Conservation (phyloP, 2,797 vertebrate genomes). For the Hippocampus kuda region DNA sequence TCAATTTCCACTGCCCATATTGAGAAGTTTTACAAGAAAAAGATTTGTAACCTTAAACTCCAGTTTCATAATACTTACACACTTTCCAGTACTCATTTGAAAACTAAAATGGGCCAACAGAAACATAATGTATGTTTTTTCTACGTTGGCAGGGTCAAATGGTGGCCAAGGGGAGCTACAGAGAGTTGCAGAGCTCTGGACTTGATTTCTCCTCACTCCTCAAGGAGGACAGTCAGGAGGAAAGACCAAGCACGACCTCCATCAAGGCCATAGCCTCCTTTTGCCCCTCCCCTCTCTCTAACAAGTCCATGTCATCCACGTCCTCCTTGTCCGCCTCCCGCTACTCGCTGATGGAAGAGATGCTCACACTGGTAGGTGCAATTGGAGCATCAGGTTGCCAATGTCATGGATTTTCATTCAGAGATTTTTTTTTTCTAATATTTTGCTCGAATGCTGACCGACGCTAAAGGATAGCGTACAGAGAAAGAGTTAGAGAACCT, state of each 20-base stretch:
- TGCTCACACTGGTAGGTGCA: slow-evolving; percentile 49
- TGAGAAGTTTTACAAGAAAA: not conserved
- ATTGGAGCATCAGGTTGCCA: not conserved
- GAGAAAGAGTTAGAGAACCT: not conserved
- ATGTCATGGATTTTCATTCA: not conserved
- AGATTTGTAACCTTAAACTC: not conserved
- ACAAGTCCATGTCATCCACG: slow-evolving; percentile 67
- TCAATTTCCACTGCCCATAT: not conserved
- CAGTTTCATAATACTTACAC: too few relatives aligned
- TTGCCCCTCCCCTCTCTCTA: slow-evolving; percentile 65
- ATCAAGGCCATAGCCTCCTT: slow-evolving; percentile 28
- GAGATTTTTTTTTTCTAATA: not conserved
- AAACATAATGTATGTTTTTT: not conserved
- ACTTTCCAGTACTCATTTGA: too few relatives aligned
- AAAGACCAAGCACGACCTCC: slow-evolving; percentile 38
- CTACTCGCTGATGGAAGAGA: slow-evolving; percentile 76
- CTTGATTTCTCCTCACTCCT: slow-evolving; percentile 85
- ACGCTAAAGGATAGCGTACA: too few relatives aligned
- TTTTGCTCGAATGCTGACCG: too few relatives aligned
- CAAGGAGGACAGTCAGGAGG: slow-evolving; percentile 72
- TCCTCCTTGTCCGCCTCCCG: slow-evolving; percentile 78
- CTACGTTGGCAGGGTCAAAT: slow-evolving; percentile 71
- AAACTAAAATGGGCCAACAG: too few relatives aligned
- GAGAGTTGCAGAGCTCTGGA: slow-evolving; percentile 76
- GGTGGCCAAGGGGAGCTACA: slow-evolving; percentile 79